Evolutionary conservation across 2,113 vertebrate genomes (phyloP).

Genomic region (Gymnarchus niloticus): DNA sequence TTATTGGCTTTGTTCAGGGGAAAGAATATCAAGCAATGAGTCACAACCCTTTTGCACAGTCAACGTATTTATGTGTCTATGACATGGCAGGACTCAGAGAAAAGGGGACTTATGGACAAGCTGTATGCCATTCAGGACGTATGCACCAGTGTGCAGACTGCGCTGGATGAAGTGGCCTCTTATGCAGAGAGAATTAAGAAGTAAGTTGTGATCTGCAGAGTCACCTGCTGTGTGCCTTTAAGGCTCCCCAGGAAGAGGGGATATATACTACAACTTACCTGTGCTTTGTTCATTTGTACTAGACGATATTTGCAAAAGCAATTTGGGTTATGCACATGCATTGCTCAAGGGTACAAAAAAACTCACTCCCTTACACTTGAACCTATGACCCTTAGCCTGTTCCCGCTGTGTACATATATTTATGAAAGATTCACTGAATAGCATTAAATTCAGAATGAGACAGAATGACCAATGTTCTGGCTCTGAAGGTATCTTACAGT

Average conservation of each 20-base stretch:
- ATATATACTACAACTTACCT: not conserved
- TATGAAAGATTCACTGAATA: not conserved
- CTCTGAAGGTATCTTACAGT: not conserved
- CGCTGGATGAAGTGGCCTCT: constrained; percentile 92
- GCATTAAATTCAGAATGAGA: not conserved
- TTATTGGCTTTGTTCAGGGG: not conserved
- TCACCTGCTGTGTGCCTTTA: not conserved
- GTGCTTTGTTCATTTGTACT: not conserved
- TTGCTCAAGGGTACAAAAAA: not conserved
- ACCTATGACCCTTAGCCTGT: not conserved
- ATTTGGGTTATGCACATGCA: not conserved
- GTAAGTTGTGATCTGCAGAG: constrained; percentile 67
- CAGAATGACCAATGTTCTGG: not conserved
- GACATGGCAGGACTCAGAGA: constrained; percentile 81
- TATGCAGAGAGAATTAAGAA: constrained; percentile 96
- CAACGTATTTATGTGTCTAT: constrained; percentile 27
- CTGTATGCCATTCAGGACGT: constrained; percentile 98
- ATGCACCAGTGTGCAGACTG: constrained; percentile 91
- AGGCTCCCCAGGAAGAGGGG: constrained; percentile 5
- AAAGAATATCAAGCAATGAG: constrained; percentile 1
- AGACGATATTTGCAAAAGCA: not conserved
- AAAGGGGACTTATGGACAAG: constrained; percentile 97
- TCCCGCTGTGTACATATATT: not conserved
- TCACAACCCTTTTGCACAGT: not conserved
- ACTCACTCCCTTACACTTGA: not conserved